Conservation (phyloP, 1,140 invertebrate species). For the Halotydeus destructor region DNA sequence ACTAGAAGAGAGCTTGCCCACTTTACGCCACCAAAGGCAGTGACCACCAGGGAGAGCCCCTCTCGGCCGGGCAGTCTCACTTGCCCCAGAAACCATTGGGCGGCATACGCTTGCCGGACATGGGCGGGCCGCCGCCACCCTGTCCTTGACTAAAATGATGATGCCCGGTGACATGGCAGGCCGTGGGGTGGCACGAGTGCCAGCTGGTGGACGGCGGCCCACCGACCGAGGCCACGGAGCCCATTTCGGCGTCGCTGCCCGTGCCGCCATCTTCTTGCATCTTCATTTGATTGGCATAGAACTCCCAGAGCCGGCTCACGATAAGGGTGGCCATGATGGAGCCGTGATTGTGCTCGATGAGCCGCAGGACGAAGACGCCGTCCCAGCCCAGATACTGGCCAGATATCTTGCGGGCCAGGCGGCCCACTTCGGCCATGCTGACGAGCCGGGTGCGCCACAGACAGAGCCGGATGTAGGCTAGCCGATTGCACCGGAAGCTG, state of each 20-base stretch:
- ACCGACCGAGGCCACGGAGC: constrained; percentile 14
- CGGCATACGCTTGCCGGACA: constrained; percentile 11
- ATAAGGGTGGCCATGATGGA: constrained; percentile 23
- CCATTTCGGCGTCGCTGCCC: constrained; percentile 14
- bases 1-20: too few relatives aligned
- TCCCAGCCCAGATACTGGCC: constrained; percentile 26
- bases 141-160: constrained; percentile 15
- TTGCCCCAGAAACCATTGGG: constrained; percentile 20
- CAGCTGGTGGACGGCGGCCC: constrained; percentile 19
- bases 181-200: constrained; percentile 19
- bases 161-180: constrained; percentile 18
- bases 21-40: too few relatives aligned
- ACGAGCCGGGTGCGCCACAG: constrained; percentile 23
- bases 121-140: constrained; percentile 1
- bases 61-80: too few relatives aligned
- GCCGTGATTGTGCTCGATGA: constrained; percentile 27
- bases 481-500: constrained; percentile 21
- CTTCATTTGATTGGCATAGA: constrained; percentile 22
- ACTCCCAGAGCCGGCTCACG: constrained; percentile 20
- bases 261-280: constrained; percentile 18
- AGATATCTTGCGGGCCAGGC: constrained; percentile 22
- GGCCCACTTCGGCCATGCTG: constrained; percentile 21
- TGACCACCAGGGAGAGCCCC: too few relatives aligned
- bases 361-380: constrained; percentile 24
- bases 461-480: constrained; percentile 24